These are phyloP conservation scores for Cryptoblepharus egeriae DNA, from an alignment of 2,797 vertebrate genomes.

Conservation along the genomic window DNA sequence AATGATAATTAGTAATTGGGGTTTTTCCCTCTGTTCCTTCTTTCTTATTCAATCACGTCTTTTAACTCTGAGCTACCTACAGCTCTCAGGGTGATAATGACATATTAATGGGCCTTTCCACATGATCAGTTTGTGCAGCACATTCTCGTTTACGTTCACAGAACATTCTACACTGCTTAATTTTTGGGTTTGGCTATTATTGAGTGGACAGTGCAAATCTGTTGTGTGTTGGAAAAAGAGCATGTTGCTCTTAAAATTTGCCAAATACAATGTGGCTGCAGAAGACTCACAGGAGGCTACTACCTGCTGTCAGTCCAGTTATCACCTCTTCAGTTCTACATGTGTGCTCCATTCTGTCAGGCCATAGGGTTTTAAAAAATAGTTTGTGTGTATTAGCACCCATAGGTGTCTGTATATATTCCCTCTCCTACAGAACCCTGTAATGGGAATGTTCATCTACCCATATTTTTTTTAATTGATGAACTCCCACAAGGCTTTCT, in stretches of 20 bases:
- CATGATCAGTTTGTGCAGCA: background rate
- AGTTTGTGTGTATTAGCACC: too few relatives aligned
- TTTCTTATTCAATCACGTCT: background rate
- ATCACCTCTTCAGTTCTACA: background rate
- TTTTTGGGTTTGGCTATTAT: background rate
- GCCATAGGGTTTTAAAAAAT: background rate
- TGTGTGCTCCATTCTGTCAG: background rate
- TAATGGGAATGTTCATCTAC: background rate
- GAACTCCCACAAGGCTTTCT: background rate
- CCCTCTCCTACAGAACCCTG: background rate
- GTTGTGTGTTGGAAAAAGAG: background rate
- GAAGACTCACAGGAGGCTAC: background rate
- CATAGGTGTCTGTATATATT: background rate
- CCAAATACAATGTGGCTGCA: background rate
- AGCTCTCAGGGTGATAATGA: background rate
- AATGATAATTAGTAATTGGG: background rate
- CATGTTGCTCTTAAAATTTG: too few relatives aligned
- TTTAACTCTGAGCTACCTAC: slow-evolving; percentile 3
- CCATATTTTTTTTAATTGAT: background rate
- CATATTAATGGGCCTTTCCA: slow-evolving; percentile 4
- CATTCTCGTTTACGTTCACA: background rate
- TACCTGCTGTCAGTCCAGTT: background rate
- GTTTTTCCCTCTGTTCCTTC: background rate
- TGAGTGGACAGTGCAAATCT: background rate
- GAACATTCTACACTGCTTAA: background rate